These are phyloP conservation scores for Drosophila miranda DNA, from an alignment of 1,140 invertebrate genomes.

Conservation along the genomic window DNA sequence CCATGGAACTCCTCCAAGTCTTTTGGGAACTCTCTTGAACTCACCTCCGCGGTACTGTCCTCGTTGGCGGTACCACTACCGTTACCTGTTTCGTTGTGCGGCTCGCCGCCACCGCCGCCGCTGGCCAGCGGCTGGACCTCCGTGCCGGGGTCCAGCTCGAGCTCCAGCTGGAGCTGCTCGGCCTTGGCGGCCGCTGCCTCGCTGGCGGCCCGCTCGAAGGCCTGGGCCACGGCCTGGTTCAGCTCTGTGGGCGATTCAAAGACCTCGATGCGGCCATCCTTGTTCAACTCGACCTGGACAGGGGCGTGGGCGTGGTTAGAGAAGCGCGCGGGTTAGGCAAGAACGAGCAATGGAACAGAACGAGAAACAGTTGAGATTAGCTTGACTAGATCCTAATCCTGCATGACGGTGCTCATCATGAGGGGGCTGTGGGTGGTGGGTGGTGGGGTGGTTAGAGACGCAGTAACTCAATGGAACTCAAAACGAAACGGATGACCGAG, in stretches of 20 bases:
- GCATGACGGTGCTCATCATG: constrained; percentile 38
- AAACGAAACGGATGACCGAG: constrained; percentile 31
- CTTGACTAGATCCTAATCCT: constrained; percentile 41
- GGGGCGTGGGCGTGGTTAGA: constrained; percentile 50
- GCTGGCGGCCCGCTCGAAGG: constrained; percentile 63
- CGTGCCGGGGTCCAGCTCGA: constrained; percentile 27
- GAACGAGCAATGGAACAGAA: constrained; percentile 53
- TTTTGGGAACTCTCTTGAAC: constrained; percentile 26
- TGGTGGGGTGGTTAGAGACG: constrained; percentile 46
- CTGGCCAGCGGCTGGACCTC: constrained; percentile 37
- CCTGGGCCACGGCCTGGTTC: constrained; percentile 70
- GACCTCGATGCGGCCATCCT: constrained; percentile 82
- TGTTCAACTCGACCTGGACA: constrained; percentile 82
- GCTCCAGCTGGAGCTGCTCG: constrained; percentile 29
- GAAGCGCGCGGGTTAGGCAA: constrained; percentile 70
- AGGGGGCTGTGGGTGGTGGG: constrained; percentile 1
- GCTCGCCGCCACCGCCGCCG: constrained; percentile 12
- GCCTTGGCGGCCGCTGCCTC: constrained; percentile 50
- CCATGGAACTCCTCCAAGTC: constrained; percentile 19
- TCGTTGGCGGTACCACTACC: constrained; percentile 60
- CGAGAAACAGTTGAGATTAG: constrained; percentile 65
- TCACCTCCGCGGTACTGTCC: constrained; percentile 73
- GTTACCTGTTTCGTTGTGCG: constrained; percentile 64
- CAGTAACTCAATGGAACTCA: constrained; percentile 47
- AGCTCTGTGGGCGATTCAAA: constrained; percentile 74